phyloP scores from a whole-genome alignment of 2,113 vertebrate species.

The Cisticola juncidis region DNA sequence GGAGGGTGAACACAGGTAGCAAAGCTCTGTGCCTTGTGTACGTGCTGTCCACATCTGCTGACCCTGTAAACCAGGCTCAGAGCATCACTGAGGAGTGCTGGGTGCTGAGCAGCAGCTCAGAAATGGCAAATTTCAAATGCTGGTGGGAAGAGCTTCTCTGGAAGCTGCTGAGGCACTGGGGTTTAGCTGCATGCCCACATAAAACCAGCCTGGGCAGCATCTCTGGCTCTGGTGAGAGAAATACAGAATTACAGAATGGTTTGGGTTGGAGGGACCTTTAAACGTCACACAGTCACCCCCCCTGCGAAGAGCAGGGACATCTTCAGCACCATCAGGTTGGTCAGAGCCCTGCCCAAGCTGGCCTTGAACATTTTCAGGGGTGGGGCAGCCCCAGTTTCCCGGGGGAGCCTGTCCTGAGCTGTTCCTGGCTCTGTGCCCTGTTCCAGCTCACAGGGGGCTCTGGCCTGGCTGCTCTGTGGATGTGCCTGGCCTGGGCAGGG shows the following conservation, averaged over 20 bases:
- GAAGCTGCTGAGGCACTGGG: background rate
- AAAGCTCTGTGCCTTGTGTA: background rate
- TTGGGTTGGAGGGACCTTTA: background rate
- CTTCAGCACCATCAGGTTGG: rapidly evolving
- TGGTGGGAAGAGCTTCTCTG: rapidly evolving
- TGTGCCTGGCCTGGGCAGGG: rapidly evolving
- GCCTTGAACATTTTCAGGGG: background rate
- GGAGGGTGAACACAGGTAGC: background rate
- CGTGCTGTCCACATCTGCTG: background rate
- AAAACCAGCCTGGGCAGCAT: background rate
- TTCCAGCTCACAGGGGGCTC: rapidly evolving
- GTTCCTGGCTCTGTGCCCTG: rapidly evolving
- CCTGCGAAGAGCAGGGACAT: background rate
- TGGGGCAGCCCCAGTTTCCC: background rate
- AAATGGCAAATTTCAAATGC: background rate
- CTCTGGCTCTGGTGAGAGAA: background rate
- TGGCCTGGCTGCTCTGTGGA: rapidly evolving
- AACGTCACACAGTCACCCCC: rapidly evolving
- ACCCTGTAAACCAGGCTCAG: too few species aligned
- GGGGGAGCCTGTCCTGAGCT: background rate
- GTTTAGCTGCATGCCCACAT: background rate
- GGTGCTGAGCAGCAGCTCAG: background rate
- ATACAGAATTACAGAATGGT: too few species aligned
- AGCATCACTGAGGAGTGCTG: too few species aligned
- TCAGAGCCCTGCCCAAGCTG: background rate